These are phyloP conservation scores for Clarias platycephalus DNA, from an alignment of 2,797 vertebrate species.

Conservation along the genomic window DNA sequence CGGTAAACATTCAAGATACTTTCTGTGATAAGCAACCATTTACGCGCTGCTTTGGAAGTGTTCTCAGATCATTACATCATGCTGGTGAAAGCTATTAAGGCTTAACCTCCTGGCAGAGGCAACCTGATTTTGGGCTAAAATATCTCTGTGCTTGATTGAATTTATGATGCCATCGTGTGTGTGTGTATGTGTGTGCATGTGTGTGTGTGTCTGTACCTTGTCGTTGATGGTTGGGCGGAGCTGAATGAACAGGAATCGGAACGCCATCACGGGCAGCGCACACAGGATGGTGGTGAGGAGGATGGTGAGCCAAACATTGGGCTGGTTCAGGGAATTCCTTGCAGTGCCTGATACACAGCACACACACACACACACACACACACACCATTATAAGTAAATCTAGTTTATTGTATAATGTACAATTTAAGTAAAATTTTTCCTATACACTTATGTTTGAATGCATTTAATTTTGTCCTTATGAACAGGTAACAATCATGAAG, in stretches of 20 bases:
- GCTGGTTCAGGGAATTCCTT: conserved; percentile 85
- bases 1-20: neutral
- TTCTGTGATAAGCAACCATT: no score
- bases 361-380: conserved; percentile 26
- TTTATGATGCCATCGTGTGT: neutral
- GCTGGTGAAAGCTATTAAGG: neutral
- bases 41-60: no score
- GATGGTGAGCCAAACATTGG: conserved; percentile 85
- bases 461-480: no score
- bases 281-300: conserved; percentile 83
- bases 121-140: neutral
- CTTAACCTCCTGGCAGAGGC: neutral
- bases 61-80: neutral
- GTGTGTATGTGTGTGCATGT: neutral
- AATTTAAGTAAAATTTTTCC: neutral
- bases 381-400: neutral
- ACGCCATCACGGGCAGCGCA: conserved; percentile 78
- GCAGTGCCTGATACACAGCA: conserved; percentile 77
- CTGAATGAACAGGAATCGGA: conserved; percentile 78
- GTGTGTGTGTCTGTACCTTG: conserved; percentile 70
- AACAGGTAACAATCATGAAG: neutral
- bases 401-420: neutral
- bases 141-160: neutral
- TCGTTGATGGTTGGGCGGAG: conserved; percentile 80
- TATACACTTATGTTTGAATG: neutral